These are phyloP conservation scores for Pasiphila rectangulata DNA, from an alignment of 2,888 invertebrate species.

Conservation along the genomic window DNA sequence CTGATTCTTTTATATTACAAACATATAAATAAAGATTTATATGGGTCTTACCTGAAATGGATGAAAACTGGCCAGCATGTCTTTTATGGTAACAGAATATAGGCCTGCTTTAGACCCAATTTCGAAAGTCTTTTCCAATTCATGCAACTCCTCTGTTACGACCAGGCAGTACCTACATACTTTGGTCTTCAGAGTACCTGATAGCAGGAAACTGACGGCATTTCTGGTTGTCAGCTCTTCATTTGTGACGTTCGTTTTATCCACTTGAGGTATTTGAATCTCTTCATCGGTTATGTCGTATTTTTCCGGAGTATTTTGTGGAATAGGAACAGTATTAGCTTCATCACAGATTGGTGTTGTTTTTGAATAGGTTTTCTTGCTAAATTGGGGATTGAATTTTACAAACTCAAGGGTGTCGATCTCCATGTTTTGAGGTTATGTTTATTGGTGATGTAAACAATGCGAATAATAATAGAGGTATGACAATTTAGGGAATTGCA, in stretches of 20 bases:
- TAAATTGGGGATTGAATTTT: slow-evolving; percentile 16
- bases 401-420: slow-evolving; percentile 29
- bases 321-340: not conserved
- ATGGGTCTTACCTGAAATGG: slow-evolving; percentile 62
- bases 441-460: too few relatives aligned
- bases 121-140: slow-evolving; percentile 59
- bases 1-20: too few relatives aligned
- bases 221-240: slow-evolving; percentile 51
- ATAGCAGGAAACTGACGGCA: slow-evolving; percentile 58
- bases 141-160: slow-evolving; percentile 47
- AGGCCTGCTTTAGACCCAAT: slow-evolving; percentile 51
- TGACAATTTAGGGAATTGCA: too few relatives aligned
- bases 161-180: slow-evolving; percentile 67
- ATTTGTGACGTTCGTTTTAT: slow-evolving; percentile 18
- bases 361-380: slow-evolving; percentile 33
- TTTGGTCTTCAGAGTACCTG: slow-evolving; percentile 52
- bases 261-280: not conserved
- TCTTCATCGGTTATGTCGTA: slow-evolving; percentile 6
- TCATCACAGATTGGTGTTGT: not conserved
- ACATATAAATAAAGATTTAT: not conserved
- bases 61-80: slow-evolving; percentile 66
- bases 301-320: slow-evolving; percentile 4
- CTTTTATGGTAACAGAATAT: slow-evolving; percentile 60
- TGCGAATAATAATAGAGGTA: too few relatives aligned
- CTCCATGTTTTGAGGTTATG: slow-evolving; percentile 43